These are phyloP conservation scores for Opisthograptis luteolata DNA, from an alignment of 2,888 invertebrate genomes.

Conservation along the genomic window DNA sequence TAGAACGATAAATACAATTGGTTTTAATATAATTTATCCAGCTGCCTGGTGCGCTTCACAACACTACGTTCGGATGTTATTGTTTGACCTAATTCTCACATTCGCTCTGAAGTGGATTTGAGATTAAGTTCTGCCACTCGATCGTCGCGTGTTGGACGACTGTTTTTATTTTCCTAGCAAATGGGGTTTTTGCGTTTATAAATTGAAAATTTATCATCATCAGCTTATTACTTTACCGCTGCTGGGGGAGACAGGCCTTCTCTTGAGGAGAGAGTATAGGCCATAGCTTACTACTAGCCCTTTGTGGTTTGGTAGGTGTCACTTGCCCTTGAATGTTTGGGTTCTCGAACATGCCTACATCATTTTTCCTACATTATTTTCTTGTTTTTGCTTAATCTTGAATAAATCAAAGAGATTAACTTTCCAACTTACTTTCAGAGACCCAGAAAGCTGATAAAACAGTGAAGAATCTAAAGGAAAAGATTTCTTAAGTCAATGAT, in stretches of 20 bases:
- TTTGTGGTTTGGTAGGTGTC: no score
- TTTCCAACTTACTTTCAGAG: no score
- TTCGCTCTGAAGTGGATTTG: slow-evolving; percentile 34
- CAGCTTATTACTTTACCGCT: no score
- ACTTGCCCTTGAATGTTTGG: no score
- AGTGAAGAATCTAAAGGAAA: slow-evolving; percentile 11
- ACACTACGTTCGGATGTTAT: slow-evolving; percentile 46
- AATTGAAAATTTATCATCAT: no score
- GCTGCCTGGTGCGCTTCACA: slow-evolving; percentile 34
- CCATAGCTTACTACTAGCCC: no score
- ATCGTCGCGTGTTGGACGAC: slow-evolving; percentile 22
- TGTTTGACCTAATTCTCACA: slow-evolving; percentile 57
- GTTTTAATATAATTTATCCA: slow-evolving; percentile 44
- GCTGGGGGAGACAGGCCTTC: no score
- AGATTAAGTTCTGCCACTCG: slow-evolving; percentile 42
- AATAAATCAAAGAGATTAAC: no score
- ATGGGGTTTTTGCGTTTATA: slow-evolving; percentile 12
- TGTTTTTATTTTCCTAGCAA: slow-evolving; percentile 24
- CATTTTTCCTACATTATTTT: no score
- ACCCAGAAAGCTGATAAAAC: slow-evolving; percentile 7
- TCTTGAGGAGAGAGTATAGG: no score
- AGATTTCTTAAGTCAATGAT: slow-evolving; percentile 21
- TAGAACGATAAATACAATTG: slow-evolving; percentile 46
- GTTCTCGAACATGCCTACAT: no score
- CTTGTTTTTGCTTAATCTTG: no score